These are phyloP conservation scores for Cryptotis parvus DNA, from an alignment of 2,113 vertebrate species.

Conservation along the genomic window DNA sequence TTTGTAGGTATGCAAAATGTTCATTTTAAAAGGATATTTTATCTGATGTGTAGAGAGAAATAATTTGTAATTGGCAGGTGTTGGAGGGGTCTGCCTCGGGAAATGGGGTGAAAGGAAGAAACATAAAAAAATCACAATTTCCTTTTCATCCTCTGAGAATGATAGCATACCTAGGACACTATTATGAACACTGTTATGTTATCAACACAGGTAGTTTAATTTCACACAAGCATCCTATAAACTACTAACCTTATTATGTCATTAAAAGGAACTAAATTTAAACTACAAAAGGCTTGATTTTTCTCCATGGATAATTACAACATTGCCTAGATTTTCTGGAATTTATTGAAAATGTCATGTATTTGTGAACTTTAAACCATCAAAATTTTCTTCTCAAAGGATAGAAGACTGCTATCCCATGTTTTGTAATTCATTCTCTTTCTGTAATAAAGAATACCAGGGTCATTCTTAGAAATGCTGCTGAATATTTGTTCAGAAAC, in stretches of 20 bases:
- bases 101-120: not conserved
- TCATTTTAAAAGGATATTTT: not conserved
- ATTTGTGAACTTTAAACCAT: not conserved
- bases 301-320: not conserved
- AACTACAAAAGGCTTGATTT: not conserved
- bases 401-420: not conserved
- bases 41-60: not conserved
- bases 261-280: not conserved
- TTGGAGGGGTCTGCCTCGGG: not conserved
- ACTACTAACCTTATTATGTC: not conserved
- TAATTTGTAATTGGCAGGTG: not conserved
- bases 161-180: not conserved
- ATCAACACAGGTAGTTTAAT: not conserved
- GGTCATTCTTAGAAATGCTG: not conserved
- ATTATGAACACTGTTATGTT: not conserved
- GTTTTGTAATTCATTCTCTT: constrained; percentile 32
- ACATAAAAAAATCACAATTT: not conserved
- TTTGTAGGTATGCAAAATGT: not conserved
- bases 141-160: not conserved
- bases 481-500: constrained; percentile 20
- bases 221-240: not conserved
- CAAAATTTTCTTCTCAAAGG: constrained; percentile 4
- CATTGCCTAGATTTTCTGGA: not conserved
- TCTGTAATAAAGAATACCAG: not conserved
- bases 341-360: constrained; percentile 17